Conservation (phyloP, 2,113 vertebrate genomes). For the Proteles cristata region DNA sequence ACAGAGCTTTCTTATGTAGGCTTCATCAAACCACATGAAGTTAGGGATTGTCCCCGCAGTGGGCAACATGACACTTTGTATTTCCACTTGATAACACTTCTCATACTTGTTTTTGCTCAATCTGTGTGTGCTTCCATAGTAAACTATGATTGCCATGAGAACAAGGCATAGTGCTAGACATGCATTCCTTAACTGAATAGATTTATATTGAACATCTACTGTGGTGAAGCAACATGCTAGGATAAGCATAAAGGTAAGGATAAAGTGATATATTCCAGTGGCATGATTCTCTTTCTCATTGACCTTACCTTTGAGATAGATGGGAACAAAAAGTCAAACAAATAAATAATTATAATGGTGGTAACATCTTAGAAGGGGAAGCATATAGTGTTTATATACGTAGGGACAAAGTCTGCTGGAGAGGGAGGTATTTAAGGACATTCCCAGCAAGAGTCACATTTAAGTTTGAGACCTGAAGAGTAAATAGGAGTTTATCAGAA, state of each 20-base stretch:
- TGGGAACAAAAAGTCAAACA: not conserved
- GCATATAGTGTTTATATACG: not conserved
- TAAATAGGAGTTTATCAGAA: not conserved
- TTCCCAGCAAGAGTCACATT: not conserved
- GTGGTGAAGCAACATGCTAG: not conserved
- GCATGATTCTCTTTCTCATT: not conserved
- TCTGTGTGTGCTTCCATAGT: not conserved
- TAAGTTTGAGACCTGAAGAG: not conserved
- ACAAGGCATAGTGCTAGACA: not conserved
- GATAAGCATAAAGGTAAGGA: not conserved
- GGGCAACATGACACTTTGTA: not conserved
- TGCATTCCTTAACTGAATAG: not conserved
- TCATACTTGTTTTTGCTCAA: not conserved
- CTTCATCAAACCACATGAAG: not conserved
- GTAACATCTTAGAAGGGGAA: not conserved
- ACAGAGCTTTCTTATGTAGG: not conserved
- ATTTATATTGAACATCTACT: not conserved
- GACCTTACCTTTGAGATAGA: not conserved
- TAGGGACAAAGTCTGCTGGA: not conserved
- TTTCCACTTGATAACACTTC: not conserved
- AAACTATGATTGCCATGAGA: not conserved
- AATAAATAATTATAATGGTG: not conserved
- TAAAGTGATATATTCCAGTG: not conserved
- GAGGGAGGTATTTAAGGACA: rapidly evolving
- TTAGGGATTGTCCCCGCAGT: rapidly evolving